phyloP scores from a whole-genome alignment of 2,113 vertebrate species.

The Puffinus mauretanicus region DNA sequence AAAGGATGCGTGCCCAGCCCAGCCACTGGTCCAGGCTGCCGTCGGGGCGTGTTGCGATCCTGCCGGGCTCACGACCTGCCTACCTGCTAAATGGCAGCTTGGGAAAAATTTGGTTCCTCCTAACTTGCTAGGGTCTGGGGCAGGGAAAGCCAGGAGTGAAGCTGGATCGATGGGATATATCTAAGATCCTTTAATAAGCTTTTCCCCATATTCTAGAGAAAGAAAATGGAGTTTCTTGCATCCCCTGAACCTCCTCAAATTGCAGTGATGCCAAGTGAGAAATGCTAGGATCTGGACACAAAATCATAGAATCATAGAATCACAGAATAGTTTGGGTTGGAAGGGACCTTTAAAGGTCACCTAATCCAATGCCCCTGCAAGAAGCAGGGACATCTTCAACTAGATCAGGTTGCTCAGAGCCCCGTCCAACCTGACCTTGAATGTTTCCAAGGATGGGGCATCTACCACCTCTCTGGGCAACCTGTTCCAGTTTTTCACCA shows the following conservation, averaged over 20 bases:
- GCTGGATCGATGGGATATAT: not conserved
- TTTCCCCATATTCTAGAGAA: not conserved
- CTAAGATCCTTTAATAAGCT: not conserved
- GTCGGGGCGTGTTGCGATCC: fast-evolving
- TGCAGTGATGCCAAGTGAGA: not conserved
- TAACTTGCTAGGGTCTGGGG: fast-evolving
- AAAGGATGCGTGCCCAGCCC: not conserved
- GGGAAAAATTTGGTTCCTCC: not conserved
- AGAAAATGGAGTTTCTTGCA: not conserved
- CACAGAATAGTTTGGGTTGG: too few relatives aligned
- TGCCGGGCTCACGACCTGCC: not conserved
- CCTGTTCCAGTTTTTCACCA: too few relatives aligned
- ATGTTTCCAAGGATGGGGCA: too few relatives aligned
- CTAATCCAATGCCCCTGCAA: too few relatives aligned
- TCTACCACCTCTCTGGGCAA: too few relatives aligned
- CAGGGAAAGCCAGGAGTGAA: not conserved
- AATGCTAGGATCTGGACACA: not conserved
- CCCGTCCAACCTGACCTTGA: too few relatives aligned
- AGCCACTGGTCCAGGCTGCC: not conserved
- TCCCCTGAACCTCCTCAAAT: not conserved
- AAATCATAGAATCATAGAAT: not conserved
- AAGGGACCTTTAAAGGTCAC: too few relatives aligned
- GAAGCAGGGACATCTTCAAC: too few relatives aligned
- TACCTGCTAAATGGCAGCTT: fast-evolving
- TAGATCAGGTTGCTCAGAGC: too few relatives aligned